Evolutionary conservation across 2,888 invertebrate genomes (phyloP).

Genomic region (Nowickia ferox): DNA sequence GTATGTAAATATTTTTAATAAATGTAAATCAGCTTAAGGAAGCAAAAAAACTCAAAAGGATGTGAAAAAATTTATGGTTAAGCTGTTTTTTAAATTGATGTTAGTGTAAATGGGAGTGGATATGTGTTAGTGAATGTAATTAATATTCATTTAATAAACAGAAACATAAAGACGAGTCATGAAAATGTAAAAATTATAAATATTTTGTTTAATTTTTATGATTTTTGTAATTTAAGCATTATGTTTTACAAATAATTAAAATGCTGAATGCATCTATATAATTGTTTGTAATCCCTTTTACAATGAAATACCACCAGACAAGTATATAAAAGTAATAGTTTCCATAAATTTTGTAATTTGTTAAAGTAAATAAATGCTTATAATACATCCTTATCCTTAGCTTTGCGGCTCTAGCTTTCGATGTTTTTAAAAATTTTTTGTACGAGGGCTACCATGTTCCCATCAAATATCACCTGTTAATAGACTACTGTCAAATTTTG

Average conservation of each 20-base stretch:
- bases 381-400: no score
- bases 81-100: slow-evolving; percentile 27
- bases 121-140: background rate
- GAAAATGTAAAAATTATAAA: slow-evolving; percentile 17
- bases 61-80: slow-evolving; percentile 3
- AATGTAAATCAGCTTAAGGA: background rate
- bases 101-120: background rate
- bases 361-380: no score
- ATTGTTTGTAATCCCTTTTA: no score
- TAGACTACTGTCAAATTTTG: no score
- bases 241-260: slow-evolving; percentile 30
- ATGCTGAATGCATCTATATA: no score
- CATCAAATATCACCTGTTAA: no score
- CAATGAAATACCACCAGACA: no score
- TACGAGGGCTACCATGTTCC: no score
- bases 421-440: no score
- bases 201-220: slow-evolving; percentile 13
- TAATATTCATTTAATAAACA: slow-evolving; percentile 50
- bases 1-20: background rate
- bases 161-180: slow-evolving; percentile 14
- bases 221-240: slow-evolving; percentile 6
- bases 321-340: no score
- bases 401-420: no score
- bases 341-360: no score
- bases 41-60: background rate